A percentile compares a stretch with the other conserved stretches of the same genome.
Conservation (phyloP, 2,797 vertebrate species). For the Girardinus metallicus region DNA sequence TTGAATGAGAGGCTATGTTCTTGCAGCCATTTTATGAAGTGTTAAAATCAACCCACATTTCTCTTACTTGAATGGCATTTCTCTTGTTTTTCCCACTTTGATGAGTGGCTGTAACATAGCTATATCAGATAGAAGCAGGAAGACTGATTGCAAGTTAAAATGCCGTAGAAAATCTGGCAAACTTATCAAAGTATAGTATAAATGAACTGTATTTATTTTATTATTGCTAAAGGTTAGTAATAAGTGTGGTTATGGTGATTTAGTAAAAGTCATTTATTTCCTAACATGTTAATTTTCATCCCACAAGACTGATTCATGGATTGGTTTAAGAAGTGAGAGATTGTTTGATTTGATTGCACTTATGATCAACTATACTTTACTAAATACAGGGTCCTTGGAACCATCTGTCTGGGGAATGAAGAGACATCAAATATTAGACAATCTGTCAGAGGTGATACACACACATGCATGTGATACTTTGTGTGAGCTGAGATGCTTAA, state of each 20-base stretch:
- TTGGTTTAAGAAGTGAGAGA: slow-evolving; percentile 20
- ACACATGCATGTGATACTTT: slow-evolving; percentile 28
- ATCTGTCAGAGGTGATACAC: slow-evolving; percentile 58
- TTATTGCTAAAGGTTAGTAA: not conserved
- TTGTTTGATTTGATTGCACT: slow-evolving; percentile 38
- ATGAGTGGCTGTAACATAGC: not conserved
- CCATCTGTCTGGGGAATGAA: slow-evolving; percentile 72
- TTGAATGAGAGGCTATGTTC: not conserved
- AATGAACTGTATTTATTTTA: not conserved
- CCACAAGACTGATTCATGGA: slow-evolving; percentile 2
- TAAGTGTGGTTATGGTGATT: not conserved
- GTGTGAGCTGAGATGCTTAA: slow-evolving; percentile 30
- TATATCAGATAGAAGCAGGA: not conserved
- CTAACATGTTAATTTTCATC: slow-evolving; percentile 15
- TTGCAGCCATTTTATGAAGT: not conserved
- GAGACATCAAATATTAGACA: slow-evolving; percentile 66
- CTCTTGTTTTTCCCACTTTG: not conserved
- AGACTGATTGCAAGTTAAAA: not conserved
- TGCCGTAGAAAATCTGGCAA: not conserved
- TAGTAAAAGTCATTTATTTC: not conserved
- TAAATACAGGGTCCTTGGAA: slow-evolving; percentile 73
- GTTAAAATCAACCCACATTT: not conserved
- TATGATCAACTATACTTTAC: slow-evolving; percentile 56
- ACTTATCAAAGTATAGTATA: not conserved
- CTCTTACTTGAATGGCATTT: not conserved